Conservation (phyloP, 2,888 invertebrate species). For the Tetragnatha montana region DNA sequence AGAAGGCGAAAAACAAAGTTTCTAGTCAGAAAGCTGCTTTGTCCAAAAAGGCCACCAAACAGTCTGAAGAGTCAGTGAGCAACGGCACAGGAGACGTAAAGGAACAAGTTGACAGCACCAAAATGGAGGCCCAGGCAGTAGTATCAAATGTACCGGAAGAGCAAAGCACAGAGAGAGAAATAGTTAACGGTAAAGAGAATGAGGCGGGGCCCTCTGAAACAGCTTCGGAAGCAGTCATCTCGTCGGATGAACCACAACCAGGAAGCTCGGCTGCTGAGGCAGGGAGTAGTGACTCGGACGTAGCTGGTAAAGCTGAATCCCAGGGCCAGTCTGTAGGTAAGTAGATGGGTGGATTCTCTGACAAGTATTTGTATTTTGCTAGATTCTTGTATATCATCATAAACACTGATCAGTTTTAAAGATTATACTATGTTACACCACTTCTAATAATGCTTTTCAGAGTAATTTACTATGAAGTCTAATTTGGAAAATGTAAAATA, state of each 20-base stretch:
- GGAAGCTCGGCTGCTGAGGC: background rate
- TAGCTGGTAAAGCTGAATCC: slow-evolving; percentile 19
- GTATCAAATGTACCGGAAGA: background rate
- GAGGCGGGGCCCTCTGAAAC: background rate
- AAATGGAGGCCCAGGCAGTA: background rate
- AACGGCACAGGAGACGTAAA: slow-evolving; percentile 26
- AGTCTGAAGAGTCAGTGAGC: slow-evolving; percentile 6
- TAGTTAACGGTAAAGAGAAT: slow-evolving; percentile 7
- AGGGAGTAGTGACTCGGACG: background rate
- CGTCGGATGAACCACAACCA: background rate
- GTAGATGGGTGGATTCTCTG: too few species aligned
- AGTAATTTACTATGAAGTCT: too few species aligned
- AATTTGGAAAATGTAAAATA: too few species aligned
- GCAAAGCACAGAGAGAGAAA: background rate
- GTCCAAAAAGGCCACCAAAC: slow-evolving; percentile 17
- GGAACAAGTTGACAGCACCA: background rate
- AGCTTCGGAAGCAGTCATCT: background rate
- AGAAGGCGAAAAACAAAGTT: slow-evolving; percentile 32
- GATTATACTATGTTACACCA: too few species aligned
- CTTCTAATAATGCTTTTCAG: too few species aligned
- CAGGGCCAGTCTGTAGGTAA: background rate
- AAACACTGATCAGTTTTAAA: too few species aligned
- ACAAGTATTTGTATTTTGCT: too few species aligned
- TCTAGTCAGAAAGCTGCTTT: slow-evolving; percentile 12
- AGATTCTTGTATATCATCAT: too few species aligned